Conservation (phyloP, 2,888 invertebrate genomes). For the Acanthoscelides obtectus region DNA sequence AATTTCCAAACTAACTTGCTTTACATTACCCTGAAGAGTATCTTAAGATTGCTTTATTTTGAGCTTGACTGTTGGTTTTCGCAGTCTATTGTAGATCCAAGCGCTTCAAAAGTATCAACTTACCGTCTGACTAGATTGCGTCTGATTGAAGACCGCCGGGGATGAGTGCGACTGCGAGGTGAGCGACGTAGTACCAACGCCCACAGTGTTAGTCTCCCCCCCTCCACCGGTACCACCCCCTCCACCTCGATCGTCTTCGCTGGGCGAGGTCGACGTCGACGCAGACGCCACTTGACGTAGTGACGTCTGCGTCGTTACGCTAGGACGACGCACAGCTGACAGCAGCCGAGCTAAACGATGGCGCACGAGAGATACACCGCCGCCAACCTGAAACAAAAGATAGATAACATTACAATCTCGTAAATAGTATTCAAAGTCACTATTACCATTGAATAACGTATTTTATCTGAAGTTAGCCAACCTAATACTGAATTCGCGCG, state of each 20-base stretch:
- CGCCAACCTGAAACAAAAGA: neutral
- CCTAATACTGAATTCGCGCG: too few relatives aligned
- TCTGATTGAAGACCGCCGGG: slow-evolving; percentile 42
- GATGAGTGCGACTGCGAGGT: too few relatives aligned
- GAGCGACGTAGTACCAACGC: slow-evolving; percentile 43
- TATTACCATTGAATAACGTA: too few relatives aligned
- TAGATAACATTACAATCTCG: too few relatives aligned
- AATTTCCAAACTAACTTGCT: too few relatives aligned
- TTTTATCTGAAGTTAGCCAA: too few relatives aligned
- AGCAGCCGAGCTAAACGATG: slow-evolving; percentile 39
- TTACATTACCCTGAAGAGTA: too few relatives aligned
- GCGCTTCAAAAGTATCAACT: too few relatives aligned
- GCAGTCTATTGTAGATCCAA: too few relatives aligned
- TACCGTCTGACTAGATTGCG: slow-evolving; percentile 44
- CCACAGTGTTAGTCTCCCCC: slow-evolving; percentile 44
- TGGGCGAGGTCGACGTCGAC: slow-evolving; percentile 44
- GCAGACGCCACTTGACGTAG: slow-evolving; percentile 24
- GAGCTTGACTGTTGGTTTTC: too few relatives aligned
- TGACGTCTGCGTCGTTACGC: slow-evolving; percentile 45
- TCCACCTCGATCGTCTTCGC: slow-evolving; percentile 38
- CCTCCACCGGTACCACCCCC: slow-evolving; percentile 1
- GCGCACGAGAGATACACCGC: slow-evolving; percentile 24
- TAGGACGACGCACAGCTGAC: slow-evolving; percentile 40
- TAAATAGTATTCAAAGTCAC: too few relatives aligned
- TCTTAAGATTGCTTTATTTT: too few relatives aligned